These are phyloP conservation scores for Drosophila kepulauana DNA, from an alignment of 1,140 invertebrate species.

Conservation along the genomic window DNA sequence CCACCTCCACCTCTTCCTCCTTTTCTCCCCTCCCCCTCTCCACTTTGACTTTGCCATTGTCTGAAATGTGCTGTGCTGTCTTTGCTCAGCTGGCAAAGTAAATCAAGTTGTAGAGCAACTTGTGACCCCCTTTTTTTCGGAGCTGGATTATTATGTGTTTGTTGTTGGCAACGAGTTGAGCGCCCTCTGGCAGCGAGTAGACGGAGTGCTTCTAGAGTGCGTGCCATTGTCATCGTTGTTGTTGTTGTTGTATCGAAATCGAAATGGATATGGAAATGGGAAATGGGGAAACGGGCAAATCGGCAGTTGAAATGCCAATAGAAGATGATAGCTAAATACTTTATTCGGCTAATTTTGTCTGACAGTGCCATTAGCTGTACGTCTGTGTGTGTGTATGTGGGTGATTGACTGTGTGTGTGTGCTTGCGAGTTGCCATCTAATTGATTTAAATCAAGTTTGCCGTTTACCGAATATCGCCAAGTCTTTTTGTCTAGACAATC, in stretches of 20 bases:
- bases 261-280: conserved; percentile 30
- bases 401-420: conserved; percentile 1
- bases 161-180: conserved; percentile 82
- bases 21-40: not conserved
- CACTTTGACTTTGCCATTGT: no score
- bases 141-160: conserved; percentile 67
- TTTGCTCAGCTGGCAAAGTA: conserved; percentile 35
- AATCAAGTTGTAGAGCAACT: conserved; percentile 62
- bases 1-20: not conserved
- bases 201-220: conserved; percentile 13
- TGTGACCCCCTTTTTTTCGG: conserved; percentile 70
- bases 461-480: conserved; percentile 53
- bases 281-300: conserved; percentile 17
- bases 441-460: conserved; percentile 81
- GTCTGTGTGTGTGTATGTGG: not conserved
- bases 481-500: conserved; percentile 74
- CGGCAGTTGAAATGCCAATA: conserved; percentile 33
- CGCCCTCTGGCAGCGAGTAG: conserved; percentile 45
- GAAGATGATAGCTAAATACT: conserved; percentile 66
- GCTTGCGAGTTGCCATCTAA: conserved; percentile 46
- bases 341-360: conserved; percentile 74
- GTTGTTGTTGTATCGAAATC: conserved; percentile 25
- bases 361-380: conserved; percentile 64
- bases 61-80: not conserved
- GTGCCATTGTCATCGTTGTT: conserved; percentile 49